Percentiles rank a stretch among this genome's conserved stretches.
These are phyloP conservation scores for Pyxicephalus adspersus DNA, from an alignment of 2,113 vertebrate genomes.

Conservation along the genomic window DNA sequence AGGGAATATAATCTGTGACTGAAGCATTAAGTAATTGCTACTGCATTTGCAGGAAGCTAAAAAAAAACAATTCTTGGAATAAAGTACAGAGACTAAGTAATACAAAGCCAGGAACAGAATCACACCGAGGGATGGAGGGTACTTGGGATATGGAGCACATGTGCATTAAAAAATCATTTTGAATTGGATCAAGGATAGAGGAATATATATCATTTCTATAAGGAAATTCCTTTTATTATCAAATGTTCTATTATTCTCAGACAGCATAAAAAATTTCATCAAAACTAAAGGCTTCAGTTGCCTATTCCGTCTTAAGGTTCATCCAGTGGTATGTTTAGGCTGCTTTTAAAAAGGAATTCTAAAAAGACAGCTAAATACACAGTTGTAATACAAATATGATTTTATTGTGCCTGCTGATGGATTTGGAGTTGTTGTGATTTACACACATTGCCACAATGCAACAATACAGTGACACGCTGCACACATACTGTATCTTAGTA, in stretches of 20 bases:
- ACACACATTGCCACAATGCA: too few relatives aligned
- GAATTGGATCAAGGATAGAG: background rate
- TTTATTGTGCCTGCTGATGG: too few relatives aligned
- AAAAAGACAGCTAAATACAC: too few relatives aligned
- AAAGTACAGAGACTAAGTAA: background rate
- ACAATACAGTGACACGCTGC: too few relatives aligned
- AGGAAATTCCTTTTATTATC: background rate
- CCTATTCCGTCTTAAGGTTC: too few relatives aligned
- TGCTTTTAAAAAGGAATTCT: too few relatives aligned
- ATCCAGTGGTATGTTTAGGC: too few relatives aligned
- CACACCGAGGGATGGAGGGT: background rate
- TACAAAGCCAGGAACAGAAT: slow-evolving; percentile 12
- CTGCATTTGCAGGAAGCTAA: slow-evolving; percentile 5
- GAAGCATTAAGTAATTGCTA: slow-evolving; percentile 33
- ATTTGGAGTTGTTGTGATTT: too few relatives aligned
- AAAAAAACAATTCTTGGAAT: slow-evolving; percentile 32
- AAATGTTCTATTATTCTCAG: background rate
- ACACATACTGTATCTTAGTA: too few relatives aligned
- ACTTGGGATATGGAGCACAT: background rate
- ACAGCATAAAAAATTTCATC: background rate
- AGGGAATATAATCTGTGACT: slow-evolving; percentile 33
- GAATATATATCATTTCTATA: background rate
- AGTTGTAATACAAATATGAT: too few relatives aligned
- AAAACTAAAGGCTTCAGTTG: too few relatives aligned
- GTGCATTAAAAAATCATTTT: slow-evolving; percentile 15